Base-by-base conservation (phyloP, 2,113 vertebrate genomes). In the Marcusenius ussheri region DNA sequence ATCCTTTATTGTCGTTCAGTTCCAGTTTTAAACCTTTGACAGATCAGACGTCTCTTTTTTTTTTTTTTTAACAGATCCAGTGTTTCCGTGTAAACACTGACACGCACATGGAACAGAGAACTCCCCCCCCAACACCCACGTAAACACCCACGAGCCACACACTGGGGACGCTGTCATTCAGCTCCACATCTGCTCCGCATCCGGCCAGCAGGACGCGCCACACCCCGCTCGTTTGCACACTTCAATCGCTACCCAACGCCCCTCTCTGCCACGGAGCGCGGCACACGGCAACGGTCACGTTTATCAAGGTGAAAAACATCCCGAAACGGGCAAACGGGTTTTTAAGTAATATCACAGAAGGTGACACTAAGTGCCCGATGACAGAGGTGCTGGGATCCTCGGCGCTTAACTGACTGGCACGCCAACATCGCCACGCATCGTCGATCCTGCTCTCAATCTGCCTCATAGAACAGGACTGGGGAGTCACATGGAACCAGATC, bases 51-150 rank as follows among this genome's bases (percentile, higher is more conserved):
- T 91, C 56, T 86, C 90, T 39, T 85, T 88, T 88, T 90, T 89
- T 88, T 90, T 89, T 90, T 86, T 88, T 91, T 90, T 66, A 90
- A 92, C 90, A 91, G 91, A 92, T 89, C 89, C 46, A 70, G 88
- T 93, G 92, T 91, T 95, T 91, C 77, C 50, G 89, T 89, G 90
- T 91, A 93, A 93, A 94, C 92, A 93, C 92, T 90, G 89, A 88
- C 89, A 91, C 42, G 74, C 89, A 89, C 85, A 74, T 8, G 46
- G 31, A 39, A n/a, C 51, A 45, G 45, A 87, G 17, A 87, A 87
- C 9, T 4, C 15, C 70, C 56, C 49, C 53, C 11, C 89, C 39
- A 70, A 47, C 83, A 77, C 35, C 17, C 89, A 90, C 51, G 86
- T 85, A 74, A 49, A 17, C 17, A 31, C 91, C 80, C 50, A 70